Evolutionary conservation across 2,113 vertebrate species (phyloP), one percentile per base, ranked within the genome.

Genomic region (Butorides virescens): DNA sequence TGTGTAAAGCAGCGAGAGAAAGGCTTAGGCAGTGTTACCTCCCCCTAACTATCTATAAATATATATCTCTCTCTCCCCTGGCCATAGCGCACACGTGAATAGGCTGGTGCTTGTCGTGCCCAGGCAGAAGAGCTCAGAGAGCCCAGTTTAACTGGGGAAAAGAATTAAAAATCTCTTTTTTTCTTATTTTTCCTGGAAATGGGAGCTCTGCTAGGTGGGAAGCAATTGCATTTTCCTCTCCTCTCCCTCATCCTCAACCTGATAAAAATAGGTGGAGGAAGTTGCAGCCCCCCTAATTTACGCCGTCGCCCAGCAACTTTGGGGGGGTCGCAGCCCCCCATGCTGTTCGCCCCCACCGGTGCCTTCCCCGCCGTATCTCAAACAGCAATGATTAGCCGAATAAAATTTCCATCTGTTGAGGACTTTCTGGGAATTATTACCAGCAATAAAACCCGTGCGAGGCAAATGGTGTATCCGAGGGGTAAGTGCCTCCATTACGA

Each of bases 381-480:
- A 73, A 88, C 1, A 11, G 39, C 79, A 59, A 27, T 73, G 90
- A 97, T 97, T 80, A 96, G 52, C 65, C 76, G 83, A 86, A 94
- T 97, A 91, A 97, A 97, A 95, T 95, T 94, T 86, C 97, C 96
- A 95, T 96, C 97, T 97, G 97, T 83, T 88, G 96, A 95, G 91
- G 95, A 96, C 85, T 97, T 97, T 86, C 90, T 0, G 7, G 93
- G 96, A 93, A 66, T 97, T 97, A 96, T 93, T 95, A 75, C 89
- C 6, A 4, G 88, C 86, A 68, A 86, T 97, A 96, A 98, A 97
- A 88, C 56, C 4, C 7, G n/a, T 29, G 29, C 0, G 50, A 88
- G 80, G 93, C 53, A 52, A 91, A 76, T 56, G 92, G 75, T 70
- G 91, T 61, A 73, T 76, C 83, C 0, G 14, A 90, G 76, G 94